A percentile compares a stretch with the other conserved stretches of the same genome.
phyloP scores from a whole-genome alignment of 1,140 invertebrate species.

The Octopus sinensis region DNA sequence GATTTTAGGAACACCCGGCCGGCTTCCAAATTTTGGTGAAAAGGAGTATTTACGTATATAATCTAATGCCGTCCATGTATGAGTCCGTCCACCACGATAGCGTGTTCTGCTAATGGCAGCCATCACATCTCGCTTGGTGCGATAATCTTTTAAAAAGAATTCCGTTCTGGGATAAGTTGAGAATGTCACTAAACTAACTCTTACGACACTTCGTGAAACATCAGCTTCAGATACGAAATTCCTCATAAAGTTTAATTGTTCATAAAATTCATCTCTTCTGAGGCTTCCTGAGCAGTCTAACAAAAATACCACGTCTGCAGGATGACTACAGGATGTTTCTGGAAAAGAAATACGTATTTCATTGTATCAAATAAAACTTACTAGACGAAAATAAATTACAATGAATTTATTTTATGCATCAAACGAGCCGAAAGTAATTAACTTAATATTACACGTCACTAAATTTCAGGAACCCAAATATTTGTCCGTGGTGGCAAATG shows the following conservation, averaged over 20 bases:
- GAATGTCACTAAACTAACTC: conserved; percentile 36
- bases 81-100: conserved; percentile 14
- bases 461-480: too few relatives aligned
- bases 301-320: conserved; percentile 50
- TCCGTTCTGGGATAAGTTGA: conserved; percentile 30
- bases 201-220: conserved; percentile 35
- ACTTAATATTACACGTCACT: too few relatives aligned
- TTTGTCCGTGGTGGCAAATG: too few relatives aligned
- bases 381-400: too few relatives aligned
- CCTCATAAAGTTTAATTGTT: conserved; percentile 42
- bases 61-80: conserved; percentile 31
- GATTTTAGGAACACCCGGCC: conserved; percentile 33
- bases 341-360: background rate
- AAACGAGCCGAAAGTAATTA: too few relatives aligned
- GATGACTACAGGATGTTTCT: conserved; percentile 15
- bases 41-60: conserved; percentile 36
- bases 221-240: conserved; percentile 39
- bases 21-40: conserved; percentile 25
- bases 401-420: too few relatives aligned
- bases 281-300: conserved; percentile 49
- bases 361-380: too few relatives aligned
- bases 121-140: conserved; percentile 30
- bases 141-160: conserved; percentile 35
- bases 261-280: conserved; percentile 40
- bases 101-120: conserved; percentile 26